Evolutionary conservation across 2,113 vertebrate genomes (phyloP), one percentile per base, ranked within the genome.

Genomic region (Cygnus atratus): DNA sequence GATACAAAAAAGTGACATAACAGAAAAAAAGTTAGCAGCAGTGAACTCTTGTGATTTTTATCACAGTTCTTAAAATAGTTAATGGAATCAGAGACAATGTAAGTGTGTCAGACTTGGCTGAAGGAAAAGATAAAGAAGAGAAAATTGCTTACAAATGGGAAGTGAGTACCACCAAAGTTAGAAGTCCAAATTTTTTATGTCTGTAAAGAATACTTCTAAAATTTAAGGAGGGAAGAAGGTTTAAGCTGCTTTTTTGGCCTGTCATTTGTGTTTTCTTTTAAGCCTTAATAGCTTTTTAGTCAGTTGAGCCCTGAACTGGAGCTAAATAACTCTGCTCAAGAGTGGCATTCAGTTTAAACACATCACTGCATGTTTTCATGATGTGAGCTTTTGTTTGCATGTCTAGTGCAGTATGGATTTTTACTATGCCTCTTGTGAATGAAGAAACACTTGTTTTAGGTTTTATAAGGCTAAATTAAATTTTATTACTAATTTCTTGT

Each of bases 341-440:
- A 61, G 37, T 37, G 19, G 54, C 37, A 13, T 55, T 17, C 15
- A n/a, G 29, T 73, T 80, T 37, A 43, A n/a, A 25, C 77, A 19
- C 59, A 77, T 37, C 58, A 50, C 31, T 46, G 13, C 10, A 10
- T 13, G 28, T 35, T 77, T 50, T 26, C 10, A 25, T 21, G 10
- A 16, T 1, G 1, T 37, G 18, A 48, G 39, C 55, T 61, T 72
- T 11, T 2, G 0, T 61, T 61, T 72, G 11, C 15, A 18, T 43
- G 37, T 65, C 29, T 41, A 20, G 9, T 61, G 9, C 55, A 41
- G 37, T 17, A 35, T 2, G 13, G 43, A 59, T 75, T 87, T 84
- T 79, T 80, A 75, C 50, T 91, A 6, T 65, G 62, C 17, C 62
- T 46, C 84, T 59, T 84, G 67, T 84, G 88, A 74, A 68, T 62